Conservation (phyloP, 1,140 invertebrate genomes). For the Cheumatopsyche charites region DNA sequence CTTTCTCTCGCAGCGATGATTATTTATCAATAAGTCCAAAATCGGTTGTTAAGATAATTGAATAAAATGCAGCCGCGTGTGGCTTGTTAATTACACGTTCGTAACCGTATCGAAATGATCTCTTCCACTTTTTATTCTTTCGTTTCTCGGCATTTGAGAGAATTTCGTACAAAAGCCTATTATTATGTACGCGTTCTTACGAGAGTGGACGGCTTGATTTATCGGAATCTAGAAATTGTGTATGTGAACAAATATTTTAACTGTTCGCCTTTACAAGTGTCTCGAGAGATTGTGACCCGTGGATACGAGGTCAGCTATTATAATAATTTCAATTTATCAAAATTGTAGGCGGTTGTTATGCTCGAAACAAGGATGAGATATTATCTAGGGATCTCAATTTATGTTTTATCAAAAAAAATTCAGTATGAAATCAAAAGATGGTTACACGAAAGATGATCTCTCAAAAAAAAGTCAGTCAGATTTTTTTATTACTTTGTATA, state of each 20-base stretch:
- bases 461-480: no score
- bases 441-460: no score
- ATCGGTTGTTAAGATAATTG: conserved; percentile 23
- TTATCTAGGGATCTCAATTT: no score
- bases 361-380: no score
- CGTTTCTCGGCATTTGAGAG: not conserved
- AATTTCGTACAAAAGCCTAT: conserved; percentile 22
- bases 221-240: conserved; percentile 9
- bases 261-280: conserved; percentile 9
- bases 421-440: no score
- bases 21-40: conserved; percentile 10
- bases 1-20: not conserved
- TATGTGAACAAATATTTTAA: conserved; percentile 22
- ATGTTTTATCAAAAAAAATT: no score
- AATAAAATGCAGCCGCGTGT: conserved; percentile 17
- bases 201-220: not conserved
- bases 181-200: not conserved
- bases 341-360: conserved; percentile 12
- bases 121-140: not conserved
- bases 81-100: conserved; percentile 19
- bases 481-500: no score
- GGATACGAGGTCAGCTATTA: conserved; percentile 4
- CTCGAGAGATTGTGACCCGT: conserved; percentile 5
- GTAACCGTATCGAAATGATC: conserved; percentile 25
- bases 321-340: conserved; percentile 18